Evolutionary conservation across 1,140 invertebrate genomes (phyloP), one percentile per base, ranked within the genome.

Genomic region (Adelges cooleyi): DNA sequence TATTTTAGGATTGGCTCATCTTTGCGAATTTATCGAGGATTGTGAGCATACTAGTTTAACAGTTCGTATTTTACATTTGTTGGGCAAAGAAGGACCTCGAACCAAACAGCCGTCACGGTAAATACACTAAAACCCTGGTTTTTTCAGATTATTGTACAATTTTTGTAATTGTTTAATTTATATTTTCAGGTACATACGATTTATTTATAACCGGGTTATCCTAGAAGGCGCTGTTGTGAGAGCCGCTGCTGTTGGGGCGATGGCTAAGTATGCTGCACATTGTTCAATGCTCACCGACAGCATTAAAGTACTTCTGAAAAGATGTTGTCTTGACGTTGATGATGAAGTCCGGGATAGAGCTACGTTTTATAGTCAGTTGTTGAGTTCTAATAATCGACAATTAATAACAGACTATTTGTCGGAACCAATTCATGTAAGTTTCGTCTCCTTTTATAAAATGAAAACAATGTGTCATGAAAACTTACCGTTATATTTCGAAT

Each of bases 11-110:
- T 75, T 99, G 3, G 91, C 93, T 3, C 95, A 99, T 79, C 77
- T 99, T 0, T 99, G 97, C 74, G 97, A 99, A 75, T 99, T 99
- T 72, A 99, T 99, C 72, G 97, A 99, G 74, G 97, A 99, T 77
- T 99, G 97, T 76, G 97, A 99, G 72, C 95, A 99, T 72, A 90
- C 90, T 1, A 92, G 90, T 62, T 79, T 99, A 46, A 95, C 95
- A n/a, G 96, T 98, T 3, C 81, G 92, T 23, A 98, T 99, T 69
- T 79, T 99, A 4, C 92, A 99, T 80, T 78, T 99, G n/a, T 78
- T 99, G 1, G 96, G 96, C 6, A 87, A 91, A 68, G 96, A 99
- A 78, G 96, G 96, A 0, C 95, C 96, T 1, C 86, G 88, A 53
- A 95, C 95, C 0, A 87, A 87, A 69, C 89, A 92, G 68, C 95